Percentiles rank a stretch among this genome's conserved stretches.
Evolutionary conservation across 2,888 invertebrate species (phyloP).

Genomic region (Desoria tigrina): DNA sequence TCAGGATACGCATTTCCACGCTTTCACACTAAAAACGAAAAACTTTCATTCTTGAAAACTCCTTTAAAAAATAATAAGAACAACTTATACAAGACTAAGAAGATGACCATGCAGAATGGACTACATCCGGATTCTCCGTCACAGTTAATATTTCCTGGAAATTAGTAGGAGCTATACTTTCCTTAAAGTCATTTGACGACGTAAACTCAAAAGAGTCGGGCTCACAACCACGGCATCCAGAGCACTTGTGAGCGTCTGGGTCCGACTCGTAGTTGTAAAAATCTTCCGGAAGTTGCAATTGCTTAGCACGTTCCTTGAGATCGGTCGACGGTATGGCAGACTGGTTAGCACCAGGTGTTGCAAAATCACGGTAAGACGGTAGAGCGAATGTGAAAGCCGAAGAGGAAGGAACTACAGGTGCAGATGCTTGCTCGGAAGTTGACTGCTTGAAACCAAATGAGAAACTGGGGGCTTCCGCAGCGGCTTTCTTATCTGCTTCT

Average conservation of each 20-base stretch:
- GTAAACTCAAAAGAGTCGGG: neutral
- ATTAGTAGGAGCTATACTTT: neutral
- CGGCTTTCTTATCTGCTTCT: neutral
- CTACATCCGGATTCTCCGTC: too few relatives aligned
- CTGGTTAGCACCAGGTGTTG: neutral
- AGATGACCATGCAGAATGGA: too few relatives aligned
- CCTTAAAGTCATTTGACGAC: neutral
- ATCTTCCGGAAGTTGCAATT: neutral
- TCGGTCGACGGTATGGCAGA: neutral
- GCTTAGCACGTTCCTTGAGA: neutral
- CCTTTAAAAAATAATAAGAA: too few relatives aligned
- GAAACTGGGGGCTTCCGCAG: neutral
- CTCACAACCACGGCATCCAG: neutral
- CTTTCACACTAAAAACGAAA: too few relatives aligned
- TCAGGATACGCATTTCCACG: too few relatives aligned
- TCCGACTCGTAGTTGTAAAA: neutral
- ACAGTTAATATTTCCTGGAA: too few relatives aligned
- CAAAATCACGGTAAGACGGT: neutral
- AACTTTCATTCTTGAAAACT: too few relatives aligned
- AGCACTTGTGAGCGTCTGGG: neutral
- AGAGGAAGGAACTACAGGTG: neutral
- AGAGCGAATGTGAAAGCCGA: neutral
- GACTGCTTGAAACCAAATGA: neutral
- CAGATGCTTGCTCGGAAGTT: neutral
- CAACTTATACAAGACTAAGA: too few relatives aligned